These are phyloP conservation scores for Tribolium madens DNA, from an alignment of 1,140 invertebrate genomes.

Conservation along the genomic window DNA sequence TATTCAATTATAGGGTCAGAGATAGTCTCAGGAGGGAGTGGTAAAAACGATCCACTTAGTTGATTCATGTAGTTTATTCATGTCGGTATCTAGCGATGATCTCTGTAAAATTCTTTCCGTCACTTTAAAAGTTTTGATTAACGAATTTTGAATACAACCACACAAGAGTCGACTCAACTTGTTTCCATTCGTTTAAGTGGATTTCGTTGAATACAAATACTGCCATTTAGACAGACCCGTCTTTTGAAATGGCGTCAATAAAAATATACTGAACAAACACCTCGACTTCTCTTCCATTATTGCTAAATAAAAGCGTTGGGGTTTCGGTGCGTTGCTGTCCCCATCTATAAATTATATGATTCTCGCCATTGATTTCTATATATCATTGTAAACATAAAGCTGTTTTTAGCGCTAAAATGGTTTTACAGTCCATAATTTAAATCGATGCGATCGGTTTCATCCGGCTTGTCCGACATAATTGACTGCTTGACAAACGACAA, in stretches of 20 bases:
- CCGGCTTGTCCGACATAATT: constrained; percentile 41
- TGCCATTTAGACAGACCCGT: constrained; percentile 36
- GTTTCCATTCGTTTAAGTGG: constrained; percentile 41
- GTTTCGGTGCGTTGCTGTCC: constrained; percentile 12
- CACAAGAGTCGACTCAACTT: constrained; percentile 3
- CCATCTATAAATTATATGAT: constrained; percentile 33
- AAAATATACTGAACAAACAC: constrained; percentile 37
- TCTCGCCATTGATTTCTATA: constrained; percentile 33
- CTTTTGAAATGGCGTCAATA: constrained; percentile 33
- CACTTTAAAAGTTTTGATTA: constrained; percentile 38
- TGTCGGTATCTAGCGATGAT: constrained; percentile 14
- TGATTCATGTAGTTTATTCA: not conserved
- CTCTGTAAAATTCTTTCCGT: constrained; percentile 17
- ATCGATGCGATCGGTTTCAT: constrained; percentile 45
- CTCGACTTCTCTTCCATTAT: constrained; percentile 35
- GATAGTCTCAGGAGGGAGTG: not conserved
- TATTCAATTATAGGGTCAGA: constrained; percentile 23
- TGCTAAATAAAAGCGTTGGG: constrained; percentile 36
- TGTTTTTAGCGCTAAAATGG: constrained; percentile 45
- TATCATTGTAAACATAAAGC: constrained; percentile 45
- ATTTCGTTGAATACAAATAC: constrained; percentile 42
- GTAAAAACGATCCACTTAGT: constrained; percentile 42
- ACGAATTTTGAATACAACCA: constrained; percentile 39
- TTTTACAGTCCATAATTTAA: constrained; percentile 46
- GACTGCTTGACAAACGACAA: constrained; percentile 41